Conservation (phyloP, 2,797 vertebrate species). For the Selene dorsalis region DNA sequence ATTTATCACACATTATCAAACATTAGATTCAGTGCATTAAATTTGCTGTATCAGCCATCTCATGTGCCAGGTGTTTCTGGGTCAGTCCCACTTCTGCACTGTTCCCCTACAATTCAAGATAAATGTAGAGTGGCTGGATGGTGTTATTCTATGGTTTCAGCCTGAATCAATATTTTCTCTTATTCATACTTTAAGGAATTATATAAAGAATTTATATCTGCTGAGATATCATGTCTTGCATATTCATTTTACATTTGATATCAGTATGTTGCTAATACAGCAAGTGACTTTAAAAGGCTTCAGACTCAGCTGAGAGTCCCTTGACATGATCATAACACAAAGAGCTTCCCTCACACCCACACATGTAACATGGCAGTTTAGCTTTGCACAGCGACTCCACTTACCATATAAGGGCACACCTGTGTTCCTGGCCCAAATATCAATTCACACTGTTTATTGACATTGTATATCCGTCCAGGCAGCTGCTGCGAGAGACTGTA, state of each 20-base stretch:
- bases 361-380: conserved; percentile 50
- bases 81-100: not conserved
- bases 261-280: not conserved
- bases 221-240: not conserved
- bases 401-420: conserved; percentile 99
- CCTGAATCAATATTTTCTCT: not conserved
- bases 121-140: not conserved
- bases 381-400: conserved; percentile 67
- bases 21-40: conserved; percentile 14
- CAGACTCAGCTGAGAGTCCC: conserved; percentile 4
- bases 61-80: conserved; percentile 13
- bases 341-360: conserved; percentile 36
- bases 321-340: conserved; percentile 29
- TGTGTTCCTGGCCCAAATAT: conserved; percentile 98
- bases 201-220: not conserved
- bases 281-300: conserved; percentile 10
- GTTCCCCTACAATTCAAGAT: not conserved
- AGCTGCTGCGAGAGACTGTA: conserved; percentile 93
- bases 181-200: not conserved
- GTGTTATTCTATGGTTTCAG: not conserved
- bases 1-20: conserved; percentile 26
- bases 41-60: conserved; percentile 23
- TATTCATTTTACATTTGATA: not conserved
- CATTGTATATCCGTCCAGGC: conserved; percentile 93
- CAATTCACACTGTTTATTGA: conserved; percentile 99